phyloP scores from a whole-genome alignment of 2,888 invertebrate species.

The Arctia plantaginis region DNA sequence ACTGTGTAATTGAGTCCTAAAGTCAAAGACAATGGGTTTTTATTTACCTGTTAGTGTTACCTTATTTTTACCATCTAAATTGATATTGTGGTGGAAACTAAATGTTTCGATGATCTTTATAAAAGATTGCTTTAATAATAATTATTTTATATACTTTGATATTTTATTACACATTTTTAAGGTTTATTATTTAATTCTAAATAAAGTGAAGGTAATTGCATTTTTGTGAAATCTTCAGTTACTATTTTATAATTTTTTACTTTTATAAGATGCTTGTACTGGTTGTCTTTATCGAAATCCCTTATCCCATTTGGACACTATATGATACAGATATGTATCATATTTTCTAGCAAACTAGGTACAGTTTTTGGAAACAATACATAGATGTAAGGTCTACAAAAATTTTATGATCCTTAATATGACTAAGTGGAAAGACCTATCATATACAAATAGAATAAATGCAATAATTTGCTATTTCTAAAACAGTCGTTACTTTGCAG shows the following conservation, averaged over 20 bases:
- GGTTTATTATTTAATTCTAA: neutral
- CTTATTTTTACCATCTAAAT: neutral
- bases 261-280: neutral
- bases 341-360: no score
- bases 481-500: neutral
- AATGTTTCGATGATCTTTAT: neutral
- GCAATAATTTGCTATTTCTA: neutral
- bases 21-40: neutral
- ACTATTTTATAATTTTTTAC: neutral
- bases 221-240: neutral
- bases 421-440: neutral
- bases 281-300: neutral
- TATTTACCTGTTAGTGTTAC: neutral
- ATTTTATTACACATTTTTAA: neutral
- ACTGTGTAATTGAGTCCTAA: neutral
- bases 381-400: neutral
- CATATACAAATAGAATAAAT: neutral
- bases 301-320: neutral
- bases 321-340: no score
- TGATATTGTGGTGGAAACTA: neutral
- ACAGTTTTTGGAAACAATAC: neutral
- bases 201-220: neutral
- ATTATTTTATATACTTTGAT: neutral
- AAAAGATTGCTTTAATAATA: neutral
- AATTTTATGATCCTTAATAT: neutral